Conservation (phyloP, 2,113 vertebrate species). For the Salvelinus fontinalis region DNA sequence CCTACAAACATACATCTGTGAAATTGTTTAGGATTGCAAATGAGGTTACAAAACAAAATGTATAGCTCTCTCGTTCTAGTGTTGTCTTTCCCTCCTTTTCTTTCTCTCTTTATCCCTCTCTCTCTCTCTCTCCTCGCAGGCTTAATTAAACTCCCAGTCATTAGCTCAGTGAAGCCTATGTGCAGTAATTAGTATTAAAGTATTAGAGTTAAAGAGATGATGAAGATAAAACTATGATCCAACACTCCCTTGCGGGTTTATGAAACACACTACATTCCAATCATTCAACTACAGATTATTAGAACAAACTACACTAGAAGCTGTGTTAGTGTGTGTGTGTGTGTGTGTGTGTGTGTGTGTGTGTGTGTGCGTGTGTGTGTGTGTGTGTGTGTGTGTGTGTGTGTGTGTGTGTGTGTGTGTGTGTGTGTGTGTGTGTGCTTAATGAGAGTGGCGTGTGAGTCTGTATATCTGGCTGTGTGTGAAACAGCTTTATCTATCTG, state of each 20-base stretch:
- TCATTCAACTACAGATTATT: constrained; percentile 26
- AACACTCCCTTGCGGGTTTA: constrained; percentile 41
- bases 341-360: neutral
- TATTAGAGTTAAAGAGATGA: constrained; percentile 64
- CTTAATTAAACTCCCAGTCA: constrained; percentile 50
- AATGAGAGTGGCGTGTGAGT: neutral
- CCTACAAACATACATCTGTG: too few species aligned
- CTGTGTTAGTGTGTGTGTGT: constrained; percentile 5
- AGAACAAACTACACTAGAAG: constrained; percentile 15
- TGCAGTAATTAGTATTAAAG: constrained; percentile 69
- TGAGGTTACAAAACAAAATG: too few species aligned
- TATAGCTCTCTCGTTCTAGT: too few species aligned
- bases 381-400: constrained; percentile 6
- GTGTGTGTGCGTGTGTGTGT: neutral
- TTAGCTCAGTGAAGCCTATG: constrained; percentile 54
- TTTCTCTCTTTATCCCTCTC: neutral
- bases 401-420: neutral
- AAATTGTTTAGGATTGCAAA: too few species aligned
- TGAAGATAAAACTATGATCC: constrained; percentile 57
- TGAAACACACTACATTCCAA: constrained; percentile 21
- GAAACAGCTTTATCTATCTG: constrained; percentile 34
- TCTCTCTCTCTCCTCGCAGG: neutral
- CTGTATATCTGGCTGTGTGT: neutral
- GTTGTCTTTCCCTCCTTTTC: too few species aligned
- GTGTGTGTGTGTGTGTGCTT: neutral